Base-by-base conservation (phyloP, 2,888 invertebrate genomes). In the Crossocerus cetratus region DNA sequence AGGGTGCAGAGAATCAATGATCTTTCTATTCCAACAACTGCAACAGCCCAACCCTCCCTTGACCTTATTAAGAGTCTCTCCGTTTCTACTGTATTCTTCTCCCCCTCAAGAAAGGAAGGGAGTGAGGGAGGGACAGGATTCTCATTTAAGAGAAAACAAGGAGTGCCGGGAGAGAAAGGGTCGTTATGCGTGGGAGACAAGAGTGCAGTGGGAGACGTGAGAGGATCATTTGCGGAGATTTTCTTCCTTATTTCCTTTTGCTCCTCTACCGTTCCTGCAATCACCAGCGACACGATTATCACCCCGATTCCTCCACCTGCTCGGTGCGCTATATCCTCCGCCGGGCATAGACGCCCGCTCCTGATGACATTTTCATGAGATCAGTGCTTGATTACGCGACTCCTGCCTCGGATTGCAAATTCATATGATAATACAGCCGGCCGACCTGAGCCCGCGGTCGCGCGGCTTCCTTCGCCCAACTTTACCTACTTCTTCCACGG, bases 361-460 rank as follows among this genome's bases (percentile, higher is more conserved):
- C 14, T 49, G 76, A 65, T 78, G 73, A 80, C 77, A 80, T 83
- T 83, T 80, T 78, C 80, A 76, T 72, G 71, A 77, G 80, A 80
- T 78, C 77, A 69, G 70, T 63, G 69, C 55, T 69, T 80, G 77
- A 81, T 83, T 80, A 77, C 73, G 65, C 72, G 74, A 53, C 44
- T 44, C 71, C 63, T 71, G 78, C 70, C 73, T 76, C 56, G 67
- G 78, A 80, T 80, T 78, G 78, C 81, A 72, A 72, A 80, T 80
- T 80, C 81, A 81, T 75, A 81, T 81, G 80, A 78, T 73, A 78
- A 80, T 81, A 68, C 61, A 43, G 57, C 16, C 49, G 61, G 72
- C 69, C 65, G n/a, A n/a, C n/a, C n/a, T 67, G 55, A 58, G 58
- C 45, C 54, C 68, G 66, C 23, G n/a, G 65, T 65, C 62, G 23